Conservation (phyloP, 2,888 invertebrate species). For the Tetragnatha montana region DNA sequence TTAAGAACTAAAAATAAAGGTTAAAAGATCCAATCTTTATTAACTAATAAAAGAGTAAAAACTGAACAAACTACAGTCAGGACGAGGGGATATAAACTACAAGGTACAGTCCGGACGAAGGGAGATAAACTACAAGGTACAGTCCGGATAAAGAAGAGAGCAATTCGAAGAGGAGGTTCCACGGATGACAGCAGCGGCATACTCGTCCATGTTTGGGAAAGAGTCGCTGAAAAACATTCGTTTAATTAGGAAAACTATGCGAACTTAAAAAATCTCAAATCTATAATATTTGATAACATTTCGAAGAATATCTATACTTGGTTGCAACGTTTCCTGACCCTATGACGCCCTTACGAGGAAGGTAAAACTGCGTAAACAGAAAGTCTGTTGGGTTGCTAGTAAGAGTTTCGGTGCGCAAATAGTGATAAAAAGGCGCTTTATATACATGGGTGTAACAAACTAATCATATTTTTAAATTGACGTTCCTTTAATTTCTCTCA, state of each 20-base stretch:
- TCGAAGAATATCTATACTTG: neutral
- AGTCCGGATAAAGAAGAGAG: conserved; percentile 60
- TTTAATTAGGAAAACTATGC: neutral
- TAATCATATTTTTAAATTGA: too few relatives aligned
- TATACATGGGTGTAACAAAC: too few relatives aligned
- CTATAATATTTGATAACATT: neutral
- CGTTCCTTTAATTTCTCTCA: too few relatives aligned
- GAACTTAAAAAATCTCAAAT: neutral
- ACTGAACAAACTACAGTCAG: conserved; percentile 30
- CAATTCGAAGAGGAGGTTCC: conserved; percentile 62
- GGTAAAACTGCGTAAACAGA: too few relatives aligned
- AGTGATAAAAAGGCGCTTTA: too few relatives aligned
- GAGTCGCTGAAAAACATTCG: conserved; percentile 38
- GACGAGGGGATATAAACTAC: conserved; percentile 38
- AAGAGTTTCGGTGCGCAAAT: too few relatives aligned
- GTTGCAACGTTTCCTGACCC: too few relatives aligned
- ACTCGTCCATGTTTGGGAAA: conserved; percentile 56
- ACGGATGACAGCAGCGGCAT: conserved; percentile 48
- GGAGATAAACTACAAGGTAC: conserved; percentile 40
- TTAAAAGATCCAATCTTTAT: neutral
- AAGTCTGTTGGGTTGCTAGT: too few relatives aligned
- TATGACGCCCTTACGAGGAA: too few relatives aligned
- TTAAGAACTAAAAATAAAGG: too few relatives aligned
- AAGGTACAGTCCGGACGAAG: conserved; percentile 56
- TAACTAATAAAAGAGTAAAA: neutral